A percentile compares a stretch with the other conserved stretches of the same genome.
These are phyloP conservation scores for Sakesphorus luctuosus DNA, from an alignment of 2,113 vertebrate genomes.

Conservation along the genomic window DNA sequence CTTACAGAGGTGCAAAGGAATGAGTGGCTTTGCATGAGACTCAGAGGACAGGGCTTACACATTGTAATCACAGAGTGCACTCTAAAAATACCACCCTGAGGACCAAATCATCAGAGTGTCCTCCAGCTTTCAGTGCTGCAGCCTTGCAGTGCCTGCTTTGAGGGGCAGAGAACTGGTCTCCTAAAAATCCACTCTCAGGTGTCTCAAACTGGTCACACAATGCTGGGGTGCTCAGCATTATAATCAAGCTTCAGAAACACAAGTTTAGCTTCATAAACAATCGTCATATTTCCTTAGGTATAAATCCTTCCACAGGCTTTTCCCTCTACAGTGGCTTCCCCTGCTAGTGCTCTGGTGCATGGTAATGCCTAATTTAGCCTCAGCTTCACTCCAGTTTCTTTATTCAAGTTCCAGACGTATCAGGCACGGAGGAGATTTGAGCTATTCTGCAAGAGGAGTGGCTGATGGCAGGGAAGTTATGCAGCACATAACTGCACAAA, in stretches of 20 bases:
- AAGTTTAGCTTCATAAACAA: neutral
- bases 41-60: neutral
- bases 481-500: conserved; percentile 30
- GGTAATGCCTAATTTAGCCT: conserved; percentile 38
- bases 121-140: neutral
- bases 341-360: neutral
- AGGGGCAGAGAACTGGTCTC: neutral
- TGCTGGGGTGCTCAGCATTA: neutral
- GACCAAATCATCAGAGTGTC: neutral
- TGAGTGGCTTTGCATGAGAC: neutral
- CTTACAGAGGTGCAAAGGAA: neutral
- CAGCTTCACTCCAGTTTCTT: conserved; percentile 28
- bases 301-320: neutral
- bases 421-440: conserved; percentile 4
- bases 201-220: neutral
- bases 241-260: neutral
- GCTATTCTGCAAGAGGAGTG: neutral
- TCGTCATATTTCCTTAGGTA: neutral
- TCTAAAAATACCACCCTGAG: neutral
- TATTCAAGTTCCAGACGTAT: conserved; percentile 22
- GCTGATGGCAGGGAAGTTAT: conserved; percentile 10
- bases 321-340: neutral
- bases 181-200: neutral
- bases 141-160: neutral
- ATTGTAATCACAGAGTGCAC: neutral